phyloP scores from a whole-genome alignment of 2,888 invertebrate species.

The Troilus luridus region DNA sequence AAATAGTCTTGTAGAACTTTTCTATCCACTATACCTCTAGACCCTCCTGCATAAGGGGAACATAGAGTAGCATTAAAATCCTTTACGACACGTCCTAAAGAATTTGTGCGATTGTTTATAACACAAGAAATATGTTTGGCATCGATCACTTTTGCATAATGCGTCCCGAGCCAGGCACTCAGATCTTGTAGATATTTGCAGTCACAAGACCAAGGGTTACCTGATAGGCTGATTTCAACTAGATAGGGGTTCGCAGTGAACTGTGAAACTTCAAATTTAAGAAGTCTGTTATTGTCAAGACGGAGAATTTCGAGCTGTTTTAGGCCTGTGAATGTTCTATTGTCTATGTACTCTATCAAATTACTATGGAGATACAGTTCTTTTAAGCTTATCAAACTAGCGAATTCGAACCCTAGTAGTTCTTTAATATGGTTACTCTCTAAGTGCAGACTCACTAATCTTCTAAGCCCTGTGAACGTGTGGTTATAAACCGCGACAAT shows the following conservation, averaged over 20 bases:
- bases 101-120: constrained; percentile 81
- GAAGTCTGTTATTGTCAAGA: constrained; percentile 86
- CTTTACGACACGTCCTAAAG: constrained; percentile 78
- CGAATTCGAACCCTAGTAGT: constrained; percentile 86
- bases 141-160: constrained; percentile 86
- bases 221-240: constrained; percentile 86
- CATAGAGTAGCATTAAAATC: constrained; percentile 87
- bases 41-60: constrained; percentile 69
- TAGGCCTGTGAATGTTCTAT: constrained; percentile 86
- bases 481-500: constrained; percentile 89
- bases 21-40: constrained; percentile 65
- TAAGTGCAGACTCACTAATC: constrained; percentile 85
- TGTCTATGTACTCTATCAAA: constrained; percentile 85
- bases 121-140: constrained; percentile 83
- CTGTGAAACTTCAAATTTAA: constrained; percentile 89
- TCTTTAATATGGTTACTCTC: constrained; percentile 88
- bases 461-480: constrained; percentile 89
- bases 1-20: constrained; percentile 83
- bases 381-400: constrained; percentile 83
- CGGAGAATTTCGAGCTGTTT: constrained; percentile 87
- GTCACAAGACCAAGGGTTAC: constrained; percentile 93
- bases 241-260: constrained; percentile 86
- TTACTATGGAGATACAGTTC: constrained; percentile 92
- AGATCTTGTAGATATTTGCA: constrained; percentile 87
- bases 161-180: constrained; percentile 84